Base-by-base conservation (phyloP, 2,797 vertebrate genomes). In the Helicolenus hilgendorfi region DNA sequence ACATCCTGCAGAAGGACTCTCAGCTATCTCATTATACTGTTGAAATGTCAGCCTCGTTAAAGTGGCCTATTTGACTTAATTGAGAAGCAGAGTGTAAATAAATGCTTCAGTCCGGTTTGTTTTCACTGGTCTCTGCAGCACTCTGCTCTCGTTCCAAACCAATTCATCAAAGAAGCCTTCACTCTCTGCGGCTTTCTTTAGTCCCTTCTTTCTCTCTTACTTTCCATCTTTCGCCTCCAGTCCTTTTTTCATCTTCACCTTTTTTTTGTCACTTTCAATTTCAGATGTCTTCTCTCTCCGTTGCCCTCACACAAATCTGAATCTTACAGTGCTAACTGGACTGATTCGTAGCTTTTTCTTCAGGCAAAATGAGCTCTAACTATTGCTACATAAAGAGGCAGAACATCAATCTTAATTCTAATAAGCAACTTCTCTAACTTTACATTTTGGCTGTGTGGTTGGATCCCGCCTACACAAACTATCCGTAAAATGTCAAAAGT, bases 11-110 rank as follows among this genome's bases (percentile, higher is more conserved):
- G 87, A 79, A 83, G 86, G 83, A 89, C 87, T 68, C 74, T 89
- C 82, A 53, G 87, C 84, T 89, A 65, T 90, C 88, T 94, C 89
- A 91, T 95, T 96, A 94, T 83, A 18, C 88, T 72, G 92, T 84
- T 95, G 88, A 97, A 96, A 97, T 96, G 95, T 96, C 96, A 95
- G 85, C 86, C 91, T 95, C 76, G 89, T 96, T 96, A 97, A 96
- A 96, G 93, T 79, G 84, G 77, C 86, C 92, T 90, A 94, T 97
- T 97, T 94, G 92, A 95, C 89, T 96, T 96, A 95, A 97, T 95
- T 95, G 93, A 95, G 92, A 90, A 88, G 90, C 92, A 78, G 92
- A 93, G 91, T 92, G 92, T 96, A 96, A 97, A 97, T 96, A 97
- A 97, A 96, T 85, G 78, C 86, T 83, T 80, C 36, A 87, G 94